phyloP scores from a whole-genome alignment of 2,888 invertebrate species.

The Spodoptera picta region DNA sequence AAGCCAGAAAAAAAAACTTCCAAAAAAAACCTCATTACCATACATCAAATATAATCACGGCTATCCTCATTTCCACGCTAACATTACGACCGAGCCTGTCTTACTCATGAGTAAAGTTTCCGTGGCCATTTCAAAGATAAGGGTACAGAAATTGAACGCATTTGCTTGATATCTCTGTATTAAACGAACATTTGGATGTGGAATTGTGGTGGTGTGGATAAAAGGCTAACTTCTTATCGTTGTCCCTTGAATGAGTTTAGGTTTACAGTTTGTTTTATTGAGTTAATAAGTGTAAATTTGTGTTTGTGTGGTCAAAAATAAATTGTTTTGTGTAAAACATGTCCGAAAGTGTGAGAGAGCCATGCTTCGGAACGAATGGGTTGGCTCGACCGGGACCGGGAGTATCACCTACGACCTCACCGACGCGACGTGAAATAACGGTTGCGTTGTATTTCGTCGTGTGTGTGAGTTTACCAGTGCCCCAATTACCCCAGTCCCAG shows the following conservation, averaged over 20 bases:
- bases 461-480: no score
- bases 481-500: no score
- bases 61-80: conserved; percentile 46
- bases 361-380: no score
- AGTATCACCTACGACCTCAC: no score
- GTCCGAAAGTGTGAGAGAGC: no score
- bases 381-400: no score
- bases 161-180: conserved; percentile 58
- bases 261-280: no score
- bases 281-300: no score
- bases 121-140: conserved; percentile 55
- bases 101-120: conserved; percentile 59
- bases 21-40: conserved; percentile 44
- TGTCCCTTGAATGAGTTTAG: conserved; percentile 12
- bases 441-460: no score
- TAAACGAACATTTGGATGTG: conserved; percentile 46
- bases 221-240: conserved; percentile 36
- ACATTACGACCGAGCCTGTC: conserved; percentile 40
- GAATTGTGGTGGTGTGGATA: conserved; percentile 35
- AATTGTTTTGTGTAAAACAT: no score
- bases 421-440: no score
- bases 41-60: conserved; percentile 49
- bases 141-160: conserved; percentile 54
- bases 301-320: no score
- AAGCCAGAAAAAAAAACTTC: background rate